A percentile compares a stretch with the other conserved stretches of the same genome.
These are phyloP conservation scores for Acrossocheilus fasciatus DNA, from an alignment of 2,797 vertebrate genomes.

Conservation along the genomic window DNA sequence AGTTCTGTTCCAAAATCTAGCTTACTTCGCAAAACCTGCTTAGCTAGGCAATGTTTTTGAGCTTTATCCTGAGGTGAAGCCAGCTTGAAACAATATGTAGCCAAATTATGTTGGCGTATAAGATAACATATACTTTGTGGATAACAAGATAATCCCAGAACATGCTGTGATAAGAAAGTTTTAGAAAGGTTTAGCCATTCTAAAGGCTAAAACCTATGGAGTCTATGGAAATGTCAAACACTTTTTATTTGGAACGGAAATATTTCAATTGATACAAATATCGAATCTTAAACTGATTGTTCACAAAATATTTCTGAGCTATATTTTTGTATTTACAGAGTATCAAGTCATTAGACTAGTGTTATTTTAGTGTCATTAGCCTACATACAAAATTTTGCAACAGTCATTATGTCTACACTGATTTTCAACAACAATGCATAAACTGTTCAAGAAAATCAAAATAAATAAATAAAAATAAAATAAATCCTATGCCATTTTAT, in stretches of 20 bases:
- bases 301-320: not conserved
- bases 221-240: not conserved
- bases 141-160: constrained; percentile 1
- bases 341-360: not conserved
- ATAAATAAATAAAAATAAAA: too few relatives aligned
- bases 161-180: not conserved
- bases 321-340: too few relatives aligned
- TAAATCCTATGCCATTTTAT: too few relatives aligned
- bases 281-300: not conserved
- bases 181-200: not conserved
- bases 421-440: not conserved
- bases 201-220: not conserved
- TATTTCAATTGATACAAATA: not conserved
- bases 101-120: not conserved
- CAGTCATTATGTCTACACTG: not conserved
- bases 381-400: not conserved
- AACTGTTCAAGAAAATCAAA: not conserved
- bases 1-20: not conserved
- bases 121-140: not conserved
- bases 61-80: not conserved
- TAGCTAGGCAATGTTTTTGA: not conserved
- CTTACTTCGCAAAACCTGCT: not conserved
- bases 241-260: not conserved
- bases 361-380: not conserved
- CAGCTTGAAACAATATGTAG: not conserved